These are phyloP conservation scores for Etheostoma nigrum DNA, from an alignment of 2,797 vertebrate species.

Conservation along the genomic window DNA sequence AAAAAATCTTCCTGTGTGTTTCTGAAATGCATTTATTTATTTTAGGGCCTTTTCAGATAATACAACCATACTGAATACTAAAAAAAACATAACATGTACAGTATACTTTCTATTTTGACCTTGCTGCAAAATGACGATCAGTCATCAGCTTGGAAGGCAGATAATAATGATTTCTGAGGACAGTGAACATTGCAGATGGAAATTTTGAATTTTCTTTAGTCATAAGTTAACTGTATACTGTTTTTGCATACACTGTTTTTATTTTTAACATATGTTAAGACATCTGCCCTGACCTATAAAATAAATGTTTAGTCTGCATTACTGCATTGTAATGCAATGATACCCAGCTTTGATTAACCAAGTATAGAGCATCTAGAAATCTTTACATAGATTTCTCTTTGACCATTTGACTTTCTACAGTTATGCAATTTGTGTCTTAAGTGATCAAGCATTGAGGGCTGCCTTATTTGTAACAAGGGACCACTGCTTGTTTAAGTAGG, in stretches of 20 bases:
- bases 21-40: slow-evolving; percentile 41
- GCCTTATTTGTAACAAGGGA: slow-evolving; percentile 39
- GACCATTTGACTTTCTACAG: slow-evolving; percentile 27
- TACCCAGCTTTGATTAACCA: slow-evolving; percentile 1
- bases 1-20: slow-evolving; percentile 21
- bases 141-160: slow-evolving; percentile 2
- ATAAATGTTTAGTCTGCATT: slow-evolving; percentile 11
- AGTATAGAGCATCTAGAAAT: background rate
- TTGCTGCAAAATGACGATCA: slow-evolving; percentile 6
- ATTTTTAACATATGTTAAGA: slow-evolving; percentile 10
- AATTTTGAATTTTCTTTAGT: slow-evolving; percentile 3
- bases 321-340: background rate
- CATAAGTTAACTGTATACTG: background rate
- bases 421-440: slow-evolving; percentile 35
- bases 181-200: slow-evolving; percentile 1
- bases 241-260: slow-evolving; percentile 12
- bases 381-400: slow-evolving; percentile 13
- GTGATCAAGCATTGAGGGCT: slow-evolving; percentile 29
- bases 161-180: slow-evolving; percentile 14
- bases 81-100: background rate
- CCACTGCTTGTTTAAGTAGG: slow-evolving; percentile 39
- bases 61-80: background rate
- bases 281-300: background rate
- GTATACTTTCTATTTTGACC: slow-evolving; percentile 5
- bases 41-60: slow-evolving; percentile 25